A percentile compares a stretch with the other conserved stretches of the same genome.
phyloP scores from a whole-genome alignment of 2,113 vertebrate genomes.

The Falco punctatus region DNA sequence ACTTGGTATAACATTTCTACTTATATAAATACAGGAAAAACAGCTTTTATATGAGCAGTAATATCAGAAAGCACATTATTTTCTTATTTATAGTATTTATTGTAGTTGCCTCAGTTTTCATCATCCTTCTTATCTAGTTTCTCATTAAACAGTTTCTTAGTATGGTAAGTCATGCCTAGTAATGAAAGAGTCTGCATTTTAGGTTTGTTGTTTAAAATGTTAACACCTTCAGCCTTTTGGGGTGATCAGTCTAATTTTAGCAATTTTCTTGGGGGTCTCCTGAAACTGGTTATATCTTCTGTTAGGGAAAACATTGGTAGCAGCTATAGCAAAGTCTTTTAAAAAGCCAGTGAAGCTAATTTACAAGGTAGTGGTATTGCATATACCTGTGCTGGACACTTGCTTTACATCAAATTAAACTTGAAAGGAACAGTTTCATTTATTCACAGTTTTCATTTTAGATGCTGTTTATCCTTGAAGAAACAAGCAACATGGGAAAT shows the following conservation, averaged over 20 bases:
- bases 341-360: background rate
- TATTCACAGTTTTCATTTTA: background rate
- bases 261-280: background rate
- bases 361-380: background rate
- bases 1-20: background rate
- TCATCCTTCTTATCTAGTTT: background rate
- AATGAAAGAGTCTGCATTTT: background rate
- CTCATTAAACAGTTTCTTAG: background rate
- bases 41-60: background rate
- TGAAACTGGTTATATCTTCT: background rate
- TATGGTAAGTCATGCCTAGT: background rate
- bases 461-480: conserved; percentile 7
- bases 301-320: background rate
- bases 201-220: background rate
- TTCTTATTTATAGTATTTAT: background rate
- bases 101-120: background rate
- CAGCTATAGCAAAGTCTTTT: background rate
- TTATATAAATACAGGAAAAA: background rate
- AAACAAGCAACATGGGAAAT: background rate
- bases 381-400: background rate
- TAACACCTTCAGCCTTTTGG: background rate
- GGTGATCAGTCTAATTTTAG: background rate
- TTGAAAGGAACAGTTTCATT: background rate
- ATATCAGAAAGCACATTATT: background rate
- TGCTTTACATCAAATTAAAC: background rate